These are phyloP conservation scores for Chaitophorus viminalis DNA, from an alignment of 2,888 invertebrate species.

Conservation along the genomic window DNA sequence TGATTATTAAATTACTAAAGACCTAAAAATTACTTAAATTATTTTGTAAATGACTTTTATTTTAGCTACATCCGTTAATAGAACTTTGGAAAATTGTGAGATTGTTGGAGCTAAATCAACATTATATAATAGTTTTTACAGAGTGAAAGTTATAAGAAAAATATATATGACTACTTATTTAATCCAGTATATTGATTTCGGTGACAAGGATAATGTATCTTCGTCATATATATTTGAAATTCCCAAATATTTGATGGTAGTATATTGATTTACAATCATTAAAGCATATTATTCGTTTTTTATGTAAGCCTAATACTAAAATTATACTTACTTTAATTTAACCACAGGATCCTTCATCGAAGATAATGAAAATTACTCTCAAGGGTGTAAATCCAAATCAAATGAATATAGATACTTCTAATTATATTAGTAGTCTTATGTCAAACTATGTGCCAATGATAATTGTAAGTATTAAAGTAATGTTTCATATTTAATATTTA, in stretches of 20 bases:
- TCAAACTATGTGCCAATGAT: slow-evolving; percentile 35
- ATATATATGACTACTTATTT: background rate
- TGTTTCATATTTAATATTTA: too few species aligned
- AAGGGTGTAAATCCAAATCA: background rate
- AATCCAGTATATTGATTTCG: slow-evolving; percentile 48
- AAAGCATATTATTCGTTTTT: background rate
- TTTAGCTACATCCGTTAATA: slow-evolving; percentile 35
- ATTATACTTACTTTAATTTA: background rate
- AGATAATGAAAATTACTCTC: slow-evolving; percentile 27
- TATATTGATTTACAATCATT: background rate
- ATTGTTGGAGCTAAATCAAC: slow-evolving; percentile 42
- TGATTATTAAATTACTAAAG: too few species aligned
- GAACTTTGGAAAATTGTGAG: slow-evolving; percentile 33
- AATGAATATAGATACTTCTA: slow-evolving; percentile 7
- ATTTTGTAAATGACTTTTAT: too few species aligned
- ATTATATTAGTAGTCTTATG: slow-evolving; percentile 29
- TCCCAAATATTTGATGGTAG: slow-evolving; percentile 40
- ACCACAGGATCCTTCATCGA: slow-evolving; percentile 25
- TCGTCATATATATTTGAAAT: slow-evolving; percentile 36
- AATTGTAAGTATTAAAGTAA: slow-evolving; percentile 34
- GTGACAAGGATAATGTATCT: slow-evolving; percentile 37
- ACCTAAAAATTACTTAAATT: too few species aligned
- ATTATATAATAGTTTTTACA: slow-evolving; percentile 25
- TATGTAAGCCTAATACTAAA: background rate
- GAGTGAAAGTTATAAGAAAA: slow-evolving; percentile 50